A percentile compares a stretch with the other conserved stretches of the same genome.
Evolutionary conservation across 2,888 invertebrate genomes (phyloP).

Genomic region (Oeneis ivallda): DNA sequence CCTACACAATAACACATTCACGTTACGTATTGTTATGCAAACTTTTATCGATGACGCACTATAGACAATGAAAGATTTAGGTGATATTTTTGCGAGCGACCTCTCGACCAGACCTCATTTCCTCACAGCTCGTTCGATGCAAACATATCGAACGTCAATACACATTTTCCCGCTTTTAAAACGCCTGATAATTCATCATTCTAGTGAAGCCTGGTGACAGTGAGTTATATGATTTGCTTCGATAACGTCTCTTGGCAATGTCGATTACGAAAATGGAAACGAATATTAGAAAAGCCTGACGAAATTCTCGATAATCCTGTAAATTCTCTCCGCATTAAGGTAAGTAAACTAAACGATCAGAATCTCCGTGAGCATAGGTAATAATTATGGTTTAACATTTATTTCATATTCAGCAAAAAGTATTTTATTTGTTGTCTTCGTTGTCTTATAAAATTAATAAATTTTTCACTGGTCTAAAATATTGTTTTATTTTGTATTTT

Average conservation of each 20-base stretch:
- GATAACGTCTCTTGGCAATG: constrained; percentile 16
- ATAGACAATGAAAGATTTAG: not conserved
- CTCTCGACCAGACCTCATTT: constrained; percentile 23
- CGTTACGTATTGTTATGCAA: too few relatives aligned
- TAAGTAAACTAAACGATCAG: too few relatives aligned
- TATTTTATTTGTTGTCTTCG: too few relatives aligned
- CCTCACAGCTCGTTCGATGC: constrained; percentile 23
- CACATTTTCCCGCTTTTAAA: constrained; percentile 15
- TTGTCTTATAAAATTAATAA: too few relatives aligned
- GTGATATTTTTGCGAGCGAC: not conserved
- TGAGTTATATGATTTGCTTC: constrained; percentile 21
- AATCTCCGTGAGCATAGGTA: too few relatives aligned
- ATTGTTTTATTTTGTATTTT: too few relatives aligned
- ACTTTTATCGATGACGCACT: not conserved
- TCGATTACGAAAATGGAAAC: constrained; percentile 16
- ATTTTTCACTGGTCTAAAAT: too few relatives aligned
- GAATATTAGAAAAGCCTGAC: not conserved
- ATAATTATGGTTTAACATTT: too few relatives aligned
- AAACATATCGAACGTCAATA: constrained; percentile 21
- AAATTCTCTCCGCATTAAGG: not conserved
- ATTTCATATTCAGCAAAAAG: too few relatives aligned
- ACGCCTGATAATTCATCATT: constrained; percentile 15
- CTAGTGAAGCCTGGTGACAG: constrained; percentile 13
- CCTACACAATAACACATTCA: too few relatives aligned
- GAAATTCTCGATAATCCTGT: not conserved